Evolutionary conservation across 2,888 invertebrate species (phyloP).

Genomic region (Hetaerina titia): DNA sequence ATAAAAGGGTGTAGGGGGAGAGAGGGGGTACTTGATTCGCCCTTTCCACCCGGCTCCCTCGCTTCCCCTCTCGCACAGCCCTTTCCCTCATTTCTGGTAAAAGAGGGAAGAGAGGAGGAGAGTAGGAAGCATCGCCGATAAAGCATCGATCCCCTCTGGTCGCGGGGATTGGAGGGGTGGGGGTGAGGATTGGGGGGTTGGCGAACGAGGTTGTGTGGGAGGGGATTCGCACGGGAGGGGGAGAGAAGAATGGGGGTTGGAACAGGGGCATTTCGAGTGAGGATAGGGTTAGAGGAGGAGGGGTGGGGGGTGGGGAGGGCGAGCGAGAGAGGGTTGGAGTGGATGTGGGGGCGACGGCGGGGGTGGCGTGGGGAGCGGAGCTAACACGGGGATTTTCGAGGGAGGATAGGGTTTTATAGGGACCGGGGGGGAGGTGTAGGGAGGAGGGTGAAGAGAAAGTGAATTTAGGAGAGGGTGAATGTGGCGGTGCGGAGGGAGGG

Average conservation of each 20-base stretch:
- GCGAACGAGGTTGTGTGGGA: background rate
- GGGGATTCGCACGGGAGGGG: background rate
- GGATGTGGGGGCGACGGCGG: background rate
- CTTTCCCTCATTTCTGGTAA: conserved; percentile 45
- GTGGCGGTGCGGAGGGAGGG: background rate
- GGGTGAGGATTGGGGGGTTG: background rate
- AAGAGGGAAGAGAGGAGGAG: background rate
- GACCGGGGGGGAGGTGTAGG: background rate
- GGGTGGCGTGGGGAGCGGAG: background rate
- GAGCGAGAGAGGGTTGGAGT: background rate
- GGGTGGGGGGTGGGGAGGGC: background rate
- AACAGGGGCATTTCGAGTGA: conserved; percentile 17
- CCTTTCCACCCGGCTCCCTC: background rate
- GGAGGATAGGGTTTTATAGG: conserved; percentile 13
- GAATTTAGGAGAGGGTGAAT: background rate
- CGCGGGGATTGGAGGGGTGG: background rate
- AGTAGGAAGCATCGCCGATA: conserved; percentile 42
- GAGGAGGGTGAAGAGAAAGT: background rate
- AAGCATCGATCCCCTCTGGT: conserved; percentile 48
- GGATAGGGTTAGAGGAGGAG: background rate
- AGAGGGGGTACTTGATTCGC: background rate
- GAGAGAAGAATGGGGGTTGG: background rate
- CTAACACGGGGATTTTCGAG: conserved; percentile 8
- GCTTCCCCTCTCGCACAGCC: background rate
- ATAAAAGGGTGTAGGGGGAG: background rate